Evolutionary conservation across 1,140 invertebrate genomes (phyloP), one percentile per base, ranked within the genome.

Genomic region (Drosophila serrata): DNA sequence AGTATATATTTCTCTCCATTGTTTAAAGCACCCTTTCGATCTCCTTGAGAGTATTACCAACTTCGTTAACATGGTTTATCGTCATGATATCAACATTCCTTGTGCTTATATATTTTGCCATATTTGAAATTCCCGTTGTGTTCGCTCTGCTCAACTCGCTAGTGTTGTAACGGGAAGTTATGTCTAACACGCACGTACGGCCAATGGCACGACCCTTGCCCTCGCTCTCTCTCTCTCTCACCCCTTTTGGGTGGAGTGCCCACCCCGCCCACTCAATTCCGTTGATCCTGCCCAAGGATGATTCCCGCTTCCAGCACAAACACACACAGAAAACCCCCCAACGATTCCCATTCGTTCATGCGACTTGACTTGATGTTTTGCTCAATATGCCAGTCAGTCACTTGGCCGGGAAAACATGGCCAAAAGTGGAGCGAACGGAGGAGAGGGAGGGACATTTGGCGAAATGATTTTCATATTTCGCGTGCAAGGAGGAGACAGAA

Each of bases 301-400:
- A 73, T 35, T 42, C 24, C 24, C 35, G 33, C 63, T 55, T 0
- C 19, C 31, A 19, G 49, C 49, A 22, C 49, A 42, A 48, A 48
- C 35, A 39, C 51, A 37, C 7, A 60, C n/a, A n/a, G n/a, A 42
- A 4, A 17, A 49, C 35, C 39, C 51, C 42, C 12, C 60, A 57
- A 9, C 19, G 60, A 9, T 43, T 43, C 40, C 35, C 24, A 40
- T 42, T 12, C 43, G 43, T 42, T 12, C 43, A 31, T 17, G 31
- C 39, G 24, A 13, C 29, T 42, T 60, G 43, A 55, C 73, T 60
- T 68, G 73, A 57, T 69, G 70, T 64, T 81, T 86, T 60, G 67
- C 63, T 86, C 82, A 87, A 86, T 86, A 86, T 86, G 82, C 82
- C 79, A 86, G 82, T 87, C 82, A 87, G 82, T 62, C 82, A 85